Conservation (phyloP, 2,113 vertebrate genomes). For the Notarius lentiginosus region DNA sequence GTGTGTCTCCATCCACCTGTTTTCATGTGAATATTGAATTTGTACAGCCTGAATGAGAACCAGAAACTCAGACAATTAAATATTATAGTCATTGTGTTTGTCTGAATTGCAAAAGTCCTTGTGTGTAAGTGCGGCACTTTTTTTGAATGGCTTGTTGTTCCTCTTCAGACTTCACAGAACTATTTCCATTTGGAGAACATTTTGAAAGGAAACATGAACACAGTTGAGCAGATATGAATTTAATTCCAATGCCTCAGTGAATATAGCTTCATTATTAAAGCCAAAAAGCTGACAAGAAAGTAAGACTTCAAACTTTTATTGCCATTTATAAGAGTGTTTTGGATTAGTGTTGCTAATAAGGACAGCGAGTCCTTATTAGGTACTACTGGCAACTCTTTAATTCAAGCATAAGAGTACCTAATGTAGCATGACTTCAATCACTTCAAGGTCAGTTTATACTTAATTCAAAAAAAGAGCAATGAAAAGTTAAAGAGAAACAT, state of each 20-base stretch:
- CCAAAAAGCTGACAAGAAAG: neutral
- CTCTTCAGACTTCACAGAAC: too few relatives aligned
- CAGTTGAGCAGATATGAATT: neutral
- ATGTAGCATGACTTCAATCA: conserved; percentile 44
- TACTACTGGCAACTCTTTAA: conserved; percentile 20
- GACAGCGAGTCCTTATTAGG: neutral
- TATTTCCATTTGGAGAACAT: conserved; percentile 4
- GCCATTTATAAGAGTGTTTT: neutral
- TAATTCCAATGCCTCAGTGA: neutral
- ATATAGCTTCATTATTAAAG: neutral
- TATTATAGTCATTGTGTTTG: conserved; percentile 7
- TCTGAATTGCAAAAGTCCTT: neutral
- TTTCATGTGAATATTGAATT: conserved; percentile 25
- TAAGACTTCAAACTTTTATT: neutral
- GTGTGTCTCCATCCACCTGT: conserved; percentile 25
- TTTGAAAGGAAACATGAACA: neutral
- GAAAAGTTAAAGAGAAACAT: conserved; percentile 43
- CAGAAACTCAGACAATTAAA: conserved; percentile 11
- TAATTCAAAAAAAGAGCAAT: conserved; percentile 25
- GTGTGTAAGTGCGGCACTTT: neutral
- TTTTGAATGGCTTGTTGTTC: too few relatives aligned
- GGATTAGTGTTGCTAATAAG: conserved; percentile 5
- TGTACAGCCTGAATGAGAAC: neutral
- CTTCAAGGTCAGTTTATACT: conserved; percentile 47
- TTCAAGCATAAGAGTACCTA: conserved; percentile 11